A percentile compares a stretch with the other conserved stretches of the same genome.
These are phyloP conservation scores for Brachionus manjavacas DNA, from an alignment of 1,140 invertebrate genomes.

Conservation along the genomic window DNA sequence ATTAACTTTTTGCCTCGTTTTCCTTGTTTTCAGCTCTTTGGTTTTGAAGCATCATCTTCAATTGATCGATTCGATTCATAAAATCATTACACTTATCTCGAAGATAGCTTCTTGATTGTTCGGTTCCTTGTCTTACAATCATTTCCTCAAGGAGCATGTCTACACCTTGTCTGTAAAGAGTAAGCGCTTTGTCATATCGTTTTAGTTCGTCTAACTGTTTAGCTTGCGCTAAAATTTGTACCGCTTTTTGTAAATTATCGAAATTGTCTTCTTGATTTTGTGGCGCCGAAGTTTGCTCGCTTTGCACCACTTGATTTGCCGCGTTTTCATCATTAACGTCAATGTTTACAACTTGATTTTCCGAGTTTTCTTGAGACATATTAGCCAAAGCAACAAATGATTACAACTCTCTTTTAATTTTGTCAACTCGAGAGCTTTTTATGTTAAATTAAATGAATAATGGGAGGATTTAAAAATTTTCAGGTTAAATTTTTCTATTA, in stretches of 20 bases:
- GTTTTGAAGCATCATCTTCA: slow-evolving; percentile 38
- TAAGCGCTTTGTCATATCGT: slow-evolving; percentile 28
- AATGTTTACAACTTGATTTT: background rate
- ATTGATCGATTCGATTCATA: slow-evolving; percentile 42
- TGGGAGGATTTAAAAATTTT: background rate
- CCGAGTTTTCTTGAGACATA: background rate
- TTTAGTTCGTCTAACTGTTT: slow-evolving; percentile 23
- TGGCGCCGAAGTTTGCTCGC: background rate
- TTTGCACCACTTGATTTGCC: background rate
- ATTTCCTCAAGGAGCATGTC: slow-evolving; percentile 42
- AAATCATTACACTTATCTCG: slow-evolving; percentile 39
- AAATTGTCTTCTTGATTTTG: slow-evolving; percentile 5
- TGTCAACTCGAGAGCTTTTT: background rate
- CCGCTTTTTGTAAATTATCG: slow-evolving; percentile 39
- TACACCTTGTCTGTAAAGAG: slow-evolving; percentile 33
- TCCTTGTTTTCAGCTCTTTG: slow-evolving; percentile 13
- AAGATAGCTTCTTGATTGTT: slow-evolving; percentile 40
- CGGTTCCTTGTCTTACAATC: slow-evolving; percentile 38
- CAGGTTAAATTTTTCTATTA: background rate
- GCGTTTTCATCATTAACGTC: background rate
- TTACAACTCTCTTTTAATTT: background rate
- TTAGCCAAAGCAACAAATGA: background rate
- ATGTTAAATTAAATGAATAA: background rate
- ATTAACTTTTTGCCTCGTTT: background rate
- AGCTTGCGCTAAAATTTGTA: slow-evolving; percentile 23